A percentile compares a stretch with the other conserved stretches of the same genome.
Evolutionary conservation across 2,113 vertebrate genomes (phyloP).

Genomic region (Stomatorhinus ivindoensis): DNA sequence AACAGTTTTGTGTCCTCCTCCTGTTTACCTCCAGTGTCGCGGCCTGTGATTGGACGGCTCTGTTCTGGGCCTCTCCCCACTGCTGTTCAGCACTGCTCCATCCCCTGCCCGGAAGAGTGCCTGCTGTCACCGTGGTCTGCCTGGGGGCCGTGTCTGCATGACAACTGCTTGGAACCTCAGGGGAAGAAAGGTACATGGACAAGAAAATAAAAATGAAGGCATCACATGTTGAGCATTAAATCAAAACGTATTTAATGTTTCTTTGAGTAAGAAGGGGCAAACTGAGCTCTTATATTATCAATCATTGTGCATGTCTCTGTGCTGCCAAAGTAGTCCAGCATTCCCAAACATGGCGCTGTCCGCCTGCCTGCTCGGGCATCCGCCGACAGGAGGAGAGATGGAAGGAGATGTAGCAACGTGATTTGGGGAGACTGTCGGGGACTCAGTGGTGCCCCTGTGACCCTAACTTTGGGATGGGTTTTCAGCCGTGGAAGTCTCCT

Average conservation of each 20-base stretch:
- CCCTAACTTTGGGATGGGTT: not conserved
- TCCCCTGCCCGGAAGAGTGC: slow-evolving; percentile 70
- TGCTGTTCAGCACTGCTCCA: slow-evolving; percentile 66
- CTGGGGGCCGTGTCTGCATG: slow-evolving; percentile 76
- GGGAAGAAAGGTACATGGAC: slow-evolving; percentile 72
- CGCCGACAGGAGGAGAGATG: not conserved
- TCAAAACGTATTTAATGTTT: not conserved
- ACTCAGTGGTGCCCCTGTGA: not conserved
- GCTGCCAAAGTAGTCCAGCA: not conserved
- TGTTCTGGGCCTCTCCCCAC: slow-evolving; percentile 67
- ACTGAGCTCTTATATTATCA: not conserved
- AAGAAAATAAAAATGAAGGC: not conserved
- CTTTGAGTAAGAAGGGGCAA: not conserved
- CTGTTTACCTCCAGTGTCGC: slow-evolving; percentile 56
- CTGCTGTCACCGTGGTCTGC: slow-evolving; percentile 71
- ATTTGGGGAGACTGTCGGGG: not conserved
- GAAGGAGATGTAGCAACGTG: not conserved
- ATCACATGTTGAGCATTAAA: not conserved
- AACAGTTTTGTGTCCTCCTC: not conserved
- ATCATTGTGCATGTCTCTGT: not conserved
- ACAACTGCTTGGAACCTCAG: slow-evolving; percentile 74
- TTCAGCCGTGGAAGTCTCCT: not conserved
- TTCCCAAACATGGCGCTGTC: not conserved
- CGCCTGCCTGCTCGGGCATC: not conserved
- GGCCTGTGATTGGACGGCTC: slow-evolving; percentile 69